Evolutionary conservation across 2,113 vertebrate species (phyloP).

Genomic region (Beaufortia kweichowensis): DNA sequence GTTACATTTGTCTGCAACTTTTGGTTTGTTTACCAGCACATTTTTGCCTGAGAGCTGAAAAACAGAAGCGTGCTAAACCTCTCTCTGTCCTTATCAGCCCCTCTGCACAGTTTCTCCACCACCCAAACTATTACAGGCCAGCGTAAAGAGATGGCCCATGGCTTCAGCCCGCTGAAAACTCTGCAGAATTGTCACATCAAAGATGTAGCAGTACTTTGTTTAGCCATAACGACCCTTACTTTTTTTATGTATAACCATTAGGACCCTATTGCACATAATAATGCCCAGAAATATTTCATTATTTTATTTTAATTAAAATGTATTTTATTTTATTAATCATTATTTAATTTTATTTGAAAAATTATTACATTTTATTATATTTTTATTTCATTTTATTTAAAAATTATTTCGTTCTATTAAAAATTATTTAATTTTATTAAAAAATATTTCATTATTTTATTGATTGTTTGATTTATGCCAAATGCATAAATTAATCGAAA

Average conservation of each 20-base stretch:
- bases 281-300: slow-evolving; percentile 14
- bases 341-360: slow-evolving; percentile 35
- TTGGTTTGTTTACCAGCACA: slow-evolving; percentile 49
- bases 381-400: too few species aligned
- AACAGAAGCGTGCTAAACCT: slow-evolving; percentile 40
- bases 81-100: slow-evolving; percentile 41
- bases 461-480: too few species aligned
- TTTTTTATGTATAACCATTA: slow-evolving; percentile 46
- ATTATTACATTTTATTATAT: too few species aligned
- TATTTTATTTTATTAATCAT: too few species aligned
- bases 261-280: slow-evolving; percentile 25
- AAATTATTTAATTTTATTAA: too few species aligned
- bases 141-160: slow-evolving; percentile 65
- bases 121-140: slow-evolving; percentile 37
- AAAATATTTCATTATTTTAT: too few species aligned
- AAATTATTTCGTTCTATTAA: too few species aligned
- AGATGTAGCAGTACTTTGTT: slow-evolving; percentile 65
- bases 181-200: slow-evolving; percentile 71
- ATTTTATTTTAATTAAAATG: too few species aligned
- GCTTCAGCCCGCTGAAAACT: slow-evolving; percentile 58
- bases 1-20: slow-evolving; percentile 40
- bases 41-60: slow-evolving; percentile 47
- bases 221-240: slow-evolving; percentile 51
- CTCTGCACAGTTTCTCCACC: slow-evolving; percentile 51
- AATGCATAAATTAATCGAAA: too few species aligned